Conservation (phyloP, 2,113 vertebrate genomes). For the Chloropsis cyanopogon region DNA sequence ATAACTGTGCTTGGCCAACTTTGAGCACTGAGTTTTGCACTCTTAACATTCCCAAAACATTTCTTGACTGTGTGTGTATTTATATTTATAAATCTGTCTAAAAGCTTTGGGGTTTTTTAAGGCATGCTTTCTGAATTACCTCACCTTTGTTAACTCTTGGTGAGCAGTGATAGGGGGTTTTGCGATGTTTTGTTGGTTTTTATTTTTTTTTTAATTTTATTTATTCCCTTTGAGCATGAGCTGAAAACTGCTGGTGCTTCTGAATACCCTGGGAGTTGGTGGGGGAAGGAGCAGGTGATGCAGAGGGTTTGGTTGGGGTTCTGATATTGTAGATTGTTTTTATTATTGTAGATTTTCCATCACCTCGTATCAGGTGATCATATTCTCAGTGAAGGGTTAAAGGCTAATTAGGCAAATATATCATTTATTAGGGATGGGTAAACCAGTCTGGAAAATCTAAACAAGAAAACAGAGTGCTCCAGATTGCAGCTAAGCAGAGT, state of each 20-base stretch:
- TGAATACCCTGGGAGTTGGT: neutral
- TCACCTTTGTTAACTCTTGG: neutral
- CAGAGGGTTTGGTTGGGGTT: neutral
- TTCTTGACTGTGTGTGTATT: neutral
- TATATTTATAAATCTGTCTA: neutral
- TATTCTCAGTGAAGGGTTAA: neutral
- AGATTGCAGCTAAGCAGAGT: neutral
- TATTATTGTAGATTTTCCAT: neutral
- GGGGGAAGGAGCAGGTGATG: neutral
- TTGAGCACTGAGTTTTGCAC: neutral
- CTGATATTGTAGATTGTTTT: neutral
- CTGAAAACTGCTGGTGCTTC: neutral
- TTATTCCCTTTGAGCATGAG: neutral
- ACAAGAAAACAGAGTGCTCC: neutral
- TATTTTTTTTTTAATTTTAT: no score
- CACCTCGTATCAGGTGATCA: accelerated
- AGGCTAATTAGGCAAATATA: neutral
- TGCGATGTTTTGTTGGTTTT: neutral
- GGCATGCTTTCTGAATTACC: neutral
- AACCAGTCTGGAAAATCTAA: neutral
- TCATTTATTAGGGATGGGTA: neutral
- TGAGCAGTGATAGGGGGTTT: neutral
- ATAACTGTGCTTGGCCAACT: neutral
- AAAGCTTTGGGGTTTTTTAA: neutral
- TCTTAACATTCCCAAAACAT: neutral